Evolutionary conservation across 2,797 vertebrate species (phyloP).

Genomic region (Sebastes alutus): DNA sequence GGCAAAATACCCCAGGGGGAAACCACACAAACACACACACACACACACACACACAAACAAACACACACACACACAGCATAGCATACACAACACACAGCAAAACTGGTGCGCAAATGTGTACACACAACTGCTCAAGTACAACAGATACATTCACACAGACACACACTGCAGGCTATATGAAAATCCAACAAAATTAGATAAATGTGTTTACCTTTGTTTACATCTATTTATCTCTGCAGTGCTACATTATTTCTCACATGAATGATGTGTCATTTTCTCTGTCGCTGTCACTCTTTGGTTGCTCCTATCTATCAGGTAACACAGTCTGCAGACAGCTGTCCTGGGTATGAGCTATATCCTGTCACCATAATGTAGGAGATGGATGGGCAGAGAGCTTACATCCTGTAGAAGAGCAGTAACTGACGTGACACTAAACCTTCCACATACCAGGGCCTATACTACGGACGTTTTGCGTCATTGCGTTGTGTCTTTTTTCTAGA

Average conservation of each 20-base stretch:
- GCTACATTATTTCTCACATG: slow-evolving; percentile 18
- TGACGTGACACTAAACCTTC: slow-evolving; percentile 26
- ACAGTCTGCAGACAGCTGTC: slow-evolving; percentile 42
- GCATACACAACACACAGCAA: neutral
- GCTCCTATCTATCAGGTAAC: slow-evolving; percentile 43
- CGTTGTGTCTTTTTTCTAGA: neutral
- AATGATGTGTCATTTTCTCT: slow-evolving; percentile 40
- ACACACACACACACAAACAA: neutral
- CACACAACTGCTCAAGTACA: neutral
- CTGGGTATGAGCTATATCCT: slow-evolving; percentile 37
- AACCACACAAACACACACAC: neutral
- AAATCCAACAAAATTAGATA: neutral
- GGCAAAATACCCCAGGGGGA: slow-evolving; percentile 32
- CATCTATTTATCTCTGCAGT: slow-evolving; percentile 19
- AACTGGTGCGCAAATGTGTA: neutral
- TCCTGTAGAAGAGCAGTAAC: neutral
- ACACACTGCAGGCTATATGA: neutral
- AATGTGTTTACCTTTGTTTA: slow-evolving; percentile 21
- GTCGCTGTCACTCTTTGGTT: slow-evolving; percentile 39
- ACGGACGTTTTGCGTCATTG: neutral
- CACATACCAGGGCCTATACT: neutral
- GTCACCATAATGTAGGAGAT: slow-evolving; percentile 40
- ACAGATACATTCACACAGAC: neutral
- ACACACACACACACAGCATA: neutral
- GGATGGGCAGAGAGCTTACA: slow-evolving; percentile 19